Evolutionary conservation across 2,113 vertebrate species (phyloP).

Genomic region (Grus americana): DNA sequence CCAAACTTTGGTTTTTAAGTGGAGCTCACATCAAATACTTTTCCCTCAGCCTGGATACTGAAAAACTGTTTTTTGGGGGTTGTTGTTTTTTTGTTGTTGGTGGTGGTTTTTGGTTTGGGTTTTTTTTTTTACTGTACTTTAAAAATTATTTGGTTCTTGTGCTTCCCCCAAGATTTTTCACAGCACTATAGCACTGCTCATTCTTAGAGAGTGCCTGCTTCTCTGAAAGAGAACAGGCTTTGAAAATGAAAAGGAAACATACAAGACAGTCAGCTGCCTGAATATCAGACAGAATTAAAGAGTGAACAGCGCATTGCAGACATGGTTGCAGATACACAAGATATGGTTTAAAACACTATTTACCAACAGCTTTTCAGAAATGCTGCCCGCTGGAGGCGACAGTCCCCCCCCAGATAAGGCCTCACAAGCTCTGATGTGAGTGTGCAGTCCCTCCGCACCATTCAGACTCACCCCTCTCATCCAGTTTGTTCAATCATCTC

Average conservation of each 20-base stretch:
- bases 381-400: neutral
- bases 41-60: neutral
- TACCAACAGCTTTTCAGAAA: neutral
- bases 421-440: neutral
- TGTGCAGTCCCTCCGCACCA: too few species aligned
- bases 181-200: neutral
- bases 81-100: too few species aligned
- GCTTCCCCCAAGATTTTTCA: neutral
- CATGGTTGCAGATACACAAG: neutral
- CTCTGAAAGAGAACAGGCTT: neutral
- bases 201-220: neutral
- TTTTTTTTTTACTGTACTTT: neutral
- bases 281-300: neutral
- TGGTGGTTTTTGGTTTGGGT: neutral
- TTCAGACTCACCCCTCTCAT: neutral
- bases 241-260: neutral
- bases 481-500: neutral
- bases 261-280: neutral
- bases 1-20: slow-evolving; percentile 14
- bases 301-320: neutral
- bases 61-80: neutral
- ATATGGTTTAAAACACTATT: neutral
- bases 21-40: neutral
- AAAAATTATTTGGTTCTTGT: neutral
- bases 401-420: neutral